Conservation (phyloP, 35 echinoderm and acorn worm species). For the Apostichopus japonicus region DNA sequence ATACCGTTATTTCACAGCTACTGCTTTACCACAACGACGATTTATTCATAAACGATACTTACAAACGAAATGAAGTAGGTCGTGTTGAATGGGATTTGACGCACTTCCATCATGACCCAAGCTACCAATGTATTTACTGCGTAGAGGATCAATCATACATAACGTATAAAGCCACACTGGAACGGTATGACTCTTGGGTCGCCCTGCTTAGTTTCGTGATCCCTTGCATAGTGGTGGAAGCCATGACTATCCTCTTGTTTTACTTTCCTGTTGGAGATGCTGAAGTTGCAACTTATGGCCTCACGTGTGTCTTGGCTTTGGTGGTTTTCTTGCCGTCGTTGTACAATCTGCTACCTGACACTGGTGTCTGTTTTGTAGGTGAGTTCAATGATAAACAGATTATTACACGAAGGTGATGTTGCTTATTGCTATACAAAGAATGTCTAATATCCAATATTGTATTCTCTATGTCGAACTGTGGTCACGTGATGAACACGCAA, state of each 20-base stretch:
- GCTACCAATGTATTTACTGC: background rate
- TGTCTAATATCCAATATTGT: too few species aligned
- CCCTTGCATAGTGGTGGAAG: background rate
- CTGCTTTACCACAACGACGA: background rate
- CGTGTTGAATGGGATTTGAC: background rate
- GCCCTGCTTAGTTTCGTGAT: background rate
- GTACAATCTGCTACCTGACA: background rate
- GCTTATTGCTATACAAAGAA: too few species aligned
- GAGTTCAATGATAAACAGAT: background rate
- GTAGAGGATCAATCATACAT: background rate
- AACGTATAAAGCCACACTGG: background rate
- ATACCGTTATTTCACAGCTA: background rate
- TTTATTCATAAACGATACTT: too few species aligned
- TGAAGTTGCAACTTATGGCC: background rate
- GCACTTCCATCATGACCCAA: background rate
- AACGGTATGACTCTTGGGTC: background rate
- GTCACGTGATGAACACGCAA: too few species aligned
- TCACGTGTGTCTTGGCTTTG: background rate
- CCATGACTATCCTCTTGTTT: background rate
- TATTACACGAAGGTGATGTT: too few species aligned
- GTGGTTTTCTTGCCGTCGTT: background rate
- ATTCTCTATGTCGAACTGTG: too few species aligned
- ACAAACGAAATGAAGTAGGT: background rate
- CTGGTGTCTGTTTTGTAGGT: background rate
- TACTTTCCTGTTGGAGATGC: background rate